Percentiles rank a stretch among this genome's conserved stretches.
Conservation (phyloP, 2,113 vertebrate genomes). For the Chinchilla lanigera region DNA sequence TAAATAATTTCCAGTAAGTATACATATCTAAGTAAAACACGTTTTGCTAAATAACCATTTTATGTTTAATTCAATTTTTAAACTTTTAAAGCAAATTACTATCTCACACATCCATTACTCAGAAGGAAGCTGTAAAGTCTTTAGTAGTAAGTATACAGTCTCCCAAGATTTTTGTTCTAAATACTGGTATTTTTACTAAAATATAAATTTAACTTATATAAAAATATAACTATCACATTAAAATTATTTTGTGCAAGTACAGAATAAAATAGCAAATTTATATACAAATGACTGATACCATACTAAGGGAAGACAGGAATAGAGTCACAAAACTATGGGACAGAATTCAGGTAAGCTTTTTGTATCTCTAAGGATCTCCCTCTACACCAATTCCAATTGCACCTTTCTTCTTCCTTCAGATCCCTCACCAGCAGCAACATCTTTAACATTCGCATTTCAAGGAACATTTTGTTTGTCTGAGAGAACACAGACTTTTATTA, state of each 20-base stretch:
- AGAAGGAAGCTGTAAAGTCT: constrained; percentile 26
- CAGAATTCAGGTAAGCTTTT: neutral
- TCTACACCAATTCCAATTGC: neutral
- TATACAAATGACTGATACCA: neutral
- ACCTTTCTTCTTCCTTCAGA: neutral
- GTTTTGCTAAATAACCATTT: constrained; percentile 47
- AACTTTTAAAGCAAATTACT: constrained; percentile 34
- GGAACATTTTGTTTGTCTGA: neutral
- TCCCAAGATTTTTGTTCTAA: neutral
- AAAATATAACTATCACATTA: constrained; percentile 29
- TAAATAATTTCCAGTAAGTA: constrained; percentile 52
- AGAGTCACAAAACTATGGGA: neutral
- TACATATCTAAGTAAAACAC: neutral
- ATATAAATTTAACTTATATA: neutral
- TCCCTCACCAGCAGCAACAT: neutral
- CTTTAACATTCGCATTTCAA: neutral
- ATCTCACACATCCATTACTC: neutral
- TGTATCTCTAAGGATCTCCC: neutral
- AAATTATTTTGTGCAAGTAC: neutral
- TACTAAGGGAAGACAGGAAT: neutral
- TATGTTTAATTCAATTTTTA: neutral
- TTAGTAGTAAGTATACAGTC: constrained; percentile 17
- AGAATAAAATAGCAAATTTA: neutral
- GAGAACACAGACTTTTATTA: neutral
- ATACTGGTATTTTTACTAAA: neutral